A percentile compares a stretch with the other conserved stretches of the same genome.
phyloP scores from a whole-genome alignment of 2,113 vertebrate genomes.

The Castor canadensis region DNA sequence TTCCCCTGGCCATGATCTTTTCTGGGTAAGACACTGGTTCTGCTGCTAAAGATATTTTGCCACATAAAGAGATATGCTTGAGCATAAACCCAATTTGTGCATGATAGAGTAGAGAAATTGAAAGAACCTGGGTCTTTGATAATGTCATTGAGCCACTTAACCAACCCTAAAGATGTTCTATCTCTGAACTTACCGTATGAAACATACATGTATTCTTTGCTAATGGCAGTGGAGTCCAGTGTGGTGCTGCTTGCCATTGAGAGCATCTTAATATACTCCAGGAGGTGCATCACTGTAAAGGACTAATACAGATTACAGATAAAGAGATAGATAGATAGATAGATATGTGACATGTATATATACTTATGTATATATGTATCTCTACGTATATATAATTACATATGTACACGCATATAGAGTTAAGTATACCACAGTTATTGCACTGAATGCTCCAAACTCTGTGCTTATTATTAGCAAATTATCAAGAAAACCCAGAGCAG shows the following conservation, averaged over 20 bases:
- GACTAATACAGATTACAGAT: too few species aligned
- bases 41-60: neutral
- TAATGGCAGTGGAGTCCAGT: neutral
- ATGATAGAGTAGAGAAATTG: neutral
- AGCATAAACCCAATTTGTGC: neutral
- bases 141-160: neutral
- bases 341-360: neutral
- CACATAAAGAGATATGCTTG: rapidly evolving
- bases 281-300: neutral
- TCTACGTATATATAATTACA: neutral
- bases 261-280: neutral
- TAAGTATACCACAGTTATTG: neutral
- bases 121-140: neutral
- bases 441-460: neutral
- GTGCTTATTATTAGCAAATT: neutral
- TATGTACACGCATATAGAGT: neutral
- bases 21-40: neutral
- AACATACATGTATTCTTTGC: neutral
- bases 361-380: neutral
- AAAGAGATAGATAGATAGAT: neutral
- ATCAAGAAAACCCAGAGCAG: neutral
- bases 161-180: neutral
- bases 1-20: neutral
- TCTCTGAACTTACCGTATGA: neutral
- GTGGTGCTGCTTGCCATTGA: neutral